These are phyloP conservation scores for Agonopterix heracliana DNA, from an alignment of 2,888 invertebrate genomes.

Conservation along the genomic window DNA sequence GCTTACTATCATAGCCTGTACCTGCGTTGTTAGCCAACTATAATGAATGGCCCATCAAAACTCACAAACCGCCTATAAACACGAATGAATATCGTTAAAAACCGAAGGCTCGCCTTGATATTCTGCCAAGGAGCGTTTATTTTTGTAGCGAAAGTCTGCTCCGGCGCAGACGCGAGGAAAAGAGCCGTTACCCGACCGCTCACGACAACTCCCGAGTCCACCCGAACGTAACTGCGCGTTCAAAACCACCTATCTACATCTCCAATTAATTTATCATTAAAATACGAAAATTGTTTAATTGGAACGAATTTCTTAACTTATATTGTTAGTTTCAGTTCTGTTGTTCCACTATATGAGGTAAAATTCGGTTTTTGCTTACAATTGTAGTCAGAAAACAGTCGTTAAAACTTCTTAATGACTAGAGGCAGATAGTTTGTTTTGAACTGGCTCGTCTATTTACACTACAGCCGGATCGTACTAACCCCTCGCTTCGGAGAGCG, in stretches of 20 bases:
- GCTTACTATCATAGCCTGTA: no score
- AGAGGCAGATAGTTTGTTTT: slow-evolving; percentile 37
- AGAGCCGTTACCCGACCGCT: slow-evolving; percentile 65
- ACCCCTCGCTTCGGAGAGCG: slow-evolving; percentile 57
- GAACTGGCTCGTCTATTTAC: slow-evolving; percentile 48
- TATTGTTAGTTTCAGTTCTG: not conserved
- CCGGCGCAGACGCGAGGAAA: slow-evolving; percentile 43
- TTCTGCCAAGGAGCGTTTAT: slow-evolving; percentile 73
- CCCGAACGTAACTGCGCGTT: slow-evolving; percentile 44
- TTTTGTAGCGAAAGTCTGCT: slow-evolving; percentile 70
- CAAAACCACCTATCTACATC: slow-evolving; percentile 34
- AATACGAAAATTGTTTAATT: no score
- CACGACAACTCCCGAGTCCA: slow-evolving; percentile 52
- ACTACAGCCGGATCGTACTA: slow-evolving; percentile 53
- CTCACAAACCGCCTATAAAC: slow-evolving; percentile 53
- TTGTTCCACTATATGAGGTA: not conserved
- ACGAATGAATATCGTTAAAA: slow-evolving; percentile 50
- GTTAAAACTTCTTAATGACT: slow-evolving; percentile 6
- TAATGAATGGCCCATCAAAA: slow-evolving; percentile 1
- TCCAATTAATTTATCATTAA: no score
- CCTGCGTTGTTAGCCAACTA: not conserved
- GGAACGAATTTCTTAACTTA: not conserved
- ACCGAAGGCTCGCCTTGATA: slow-evolving; percentile 46
- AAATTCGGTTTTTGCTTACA: not conserved
- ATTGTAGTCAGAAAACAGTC: not conserved